Evolutionary conservation across 23 tunicate genomes (phyloP).

Genomic region (Ascidia mentula): DNA sequence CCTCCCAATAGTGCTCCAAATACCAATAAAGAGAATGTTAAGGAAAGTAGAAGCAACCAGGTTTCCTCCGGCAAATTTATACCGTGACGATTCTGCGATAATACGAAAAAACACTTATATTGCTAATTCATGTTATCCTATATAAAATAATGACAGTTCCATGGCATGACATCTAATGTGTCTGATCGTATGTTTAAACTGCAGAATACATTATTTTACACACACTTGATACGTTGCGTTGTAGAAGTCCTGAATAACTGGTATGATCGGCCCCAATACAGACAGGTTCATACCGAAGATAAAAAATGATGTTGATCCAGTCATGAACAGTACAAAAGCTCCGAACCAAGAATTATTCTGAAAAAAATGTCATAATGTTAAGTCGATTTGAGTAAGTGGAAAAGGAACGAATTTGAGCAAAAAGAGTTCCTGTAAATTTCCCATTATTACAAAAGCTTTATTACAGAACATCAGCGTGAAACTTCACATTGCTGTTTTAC

Average conservation of each 20-base stretch:
- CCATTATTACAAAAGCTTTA: no score
- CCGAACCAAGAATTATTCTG: not conserved
- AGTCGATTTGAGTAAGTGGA: no score
- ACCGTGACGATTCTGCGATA: not conserved
- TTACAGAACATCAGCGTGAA: no score
- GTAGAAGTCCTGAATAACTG: not conserved
- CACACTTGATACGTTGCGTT: not conserved
- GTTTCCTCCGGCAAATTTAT: not conserved
- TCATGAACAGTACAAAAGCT: not conserved
- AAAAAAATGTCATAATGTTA: not conserved
- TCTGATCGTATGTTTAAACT: no score
- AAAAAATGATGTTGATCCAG: not conserved
- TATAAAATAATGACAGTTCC: no score
- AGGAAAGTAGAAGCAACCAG: constrained; percentile 10
- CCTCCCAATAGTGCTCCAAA: constrained; percentile 2
- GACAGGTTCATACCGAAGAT: not conserved
- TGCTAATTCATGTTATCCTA: no score
- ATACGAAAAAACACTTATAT: not conserved
- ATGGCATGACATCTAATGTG: no score
- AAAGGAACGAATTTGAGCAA: no score
- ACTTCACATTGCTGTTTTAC: no score
- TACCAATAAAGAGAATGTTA: not conserved
- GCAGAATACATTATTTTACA: not conserved
- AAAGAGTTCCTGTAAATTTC: no score
- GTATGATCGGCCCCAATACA: not conserved